Evolutionary conservation across 2,888 invertebrate genomes (phyloP).

Genomic region (Prosapia bicincta): DNA sequence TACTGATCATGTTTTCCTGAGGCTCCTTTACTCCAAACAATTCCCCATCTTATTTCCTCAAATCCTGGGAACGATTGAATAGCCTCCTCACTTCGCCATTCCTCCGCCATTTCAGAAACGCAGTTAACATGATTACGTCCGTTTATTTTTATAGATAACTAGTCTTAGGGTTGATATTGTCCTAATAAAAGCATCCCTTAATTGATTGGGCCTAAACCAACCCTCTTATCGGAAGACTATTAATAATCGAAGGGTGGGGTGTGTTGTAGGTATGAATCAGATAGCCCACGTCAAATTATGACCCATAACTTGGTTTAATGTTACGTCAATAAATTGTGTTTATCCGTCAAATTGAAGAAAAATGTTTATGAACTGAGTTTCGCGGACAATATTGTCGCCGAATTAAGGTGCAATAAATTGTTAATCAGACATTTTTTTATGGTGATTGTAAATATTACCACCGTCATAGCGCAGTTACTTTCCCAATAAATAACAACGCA

Average conservation of each 20-base stretch:
- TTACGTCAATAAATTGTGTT: neutral
- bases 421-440: no score
- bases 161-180: neutral
- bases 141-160: conserved; percentile 2
- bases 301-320: neutral
- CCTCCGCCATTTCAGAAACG: neutral
- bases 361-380: neutral
- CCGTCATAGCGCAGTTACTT: no score
- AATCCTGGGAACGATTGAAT: no score
- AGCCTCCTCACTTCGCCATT: no score
- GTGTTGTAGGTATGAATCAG: neutral
- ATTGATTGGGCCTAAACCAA: neutral
- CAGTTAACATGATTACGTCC: neutral
- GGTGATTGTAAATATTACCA: no score
- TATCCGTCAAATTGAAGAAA: neutral
- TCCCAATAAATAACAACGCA: no score
- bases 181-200: neutral
- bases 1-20: no score
- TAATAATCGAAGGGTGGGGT: neutral
- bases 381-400: neutral
- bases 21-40: no score
- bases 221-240: neutral
- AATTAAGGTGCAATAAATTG: no score
- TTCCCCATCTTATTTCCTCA: no score
- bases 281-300: neutral